These are phyloP conservation scores for Macropis europaea DNA, from an alignment of 2,888 invertebrate species.

Conservation along the genomic window DNA sequence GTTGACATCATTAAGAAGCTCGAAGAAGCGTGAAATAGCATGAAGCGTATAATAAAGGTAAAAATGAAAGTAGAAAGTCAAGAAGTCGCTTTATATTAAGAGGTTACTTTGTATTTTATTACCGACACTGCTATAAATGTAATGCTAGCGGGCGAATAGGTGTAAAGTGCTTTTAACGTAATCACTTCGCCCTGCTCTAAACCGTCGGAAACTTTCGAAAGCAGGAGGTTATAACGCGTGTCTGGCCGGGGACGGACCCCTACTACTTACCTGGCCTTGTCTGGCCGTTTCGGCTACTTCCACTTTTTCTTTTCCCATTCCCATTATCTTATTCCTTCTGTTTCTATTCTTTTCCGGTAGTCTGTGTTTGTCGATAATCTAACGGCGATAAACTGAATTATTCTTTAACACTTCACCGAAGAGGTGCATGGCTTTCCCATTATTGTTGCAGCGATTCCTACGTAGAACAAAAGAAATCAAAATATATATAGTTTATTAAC, in stretches of 20 bases:
- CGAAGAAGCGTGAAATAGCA: conserved; percentile 7
- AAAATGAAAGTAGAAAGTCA: conserved; percentile 30
- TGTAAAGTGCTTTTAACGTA: conserved; percentile 73
- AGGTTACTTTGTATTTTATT: conserved; percentile 57
- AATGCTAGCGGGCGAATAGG: conserved; percentile 54
- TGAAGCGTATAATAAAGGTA: conserved; percentile 13
- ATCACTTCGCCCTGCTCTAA: conserved; percentile 67
- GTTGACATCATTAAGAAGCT: conserved; percentile 11
- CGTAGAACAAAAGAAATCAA: too few relatives aligned
- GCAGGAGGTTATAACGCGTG: conserved; percentile 64
- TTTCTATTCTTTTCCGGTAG: neutral
- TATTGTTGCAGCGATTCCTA: too few relatives aligned
- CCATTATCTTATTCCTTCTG: neutral
- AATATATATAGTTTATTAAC: too few relatives aligned
- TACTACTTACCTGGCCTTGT: conserved; percentile 42
- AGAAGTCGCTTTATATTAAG: conserved; percentile 26
- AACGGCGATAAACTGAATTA: conserved; percentile 25
- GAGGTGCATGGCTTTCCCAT: too few relatives aligned
- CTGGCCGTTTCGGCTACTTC: conserved; percentile 47
- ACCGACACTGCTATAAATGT: conserved; percentile 34
- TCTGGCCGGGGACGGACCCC: conserved; percentile 41
- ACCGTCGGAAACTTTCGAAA: conserved; percentile 66
- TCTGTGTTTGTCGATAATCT: conserved; percentile 14
- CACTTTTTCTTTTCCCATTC: conserved; percentile 17
- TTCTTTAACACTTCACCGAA: too few relatives aligned